phyloP scores from a whole-genome alignment of 2,888 invertebrate species.

The Troilus luridus region DNA sequence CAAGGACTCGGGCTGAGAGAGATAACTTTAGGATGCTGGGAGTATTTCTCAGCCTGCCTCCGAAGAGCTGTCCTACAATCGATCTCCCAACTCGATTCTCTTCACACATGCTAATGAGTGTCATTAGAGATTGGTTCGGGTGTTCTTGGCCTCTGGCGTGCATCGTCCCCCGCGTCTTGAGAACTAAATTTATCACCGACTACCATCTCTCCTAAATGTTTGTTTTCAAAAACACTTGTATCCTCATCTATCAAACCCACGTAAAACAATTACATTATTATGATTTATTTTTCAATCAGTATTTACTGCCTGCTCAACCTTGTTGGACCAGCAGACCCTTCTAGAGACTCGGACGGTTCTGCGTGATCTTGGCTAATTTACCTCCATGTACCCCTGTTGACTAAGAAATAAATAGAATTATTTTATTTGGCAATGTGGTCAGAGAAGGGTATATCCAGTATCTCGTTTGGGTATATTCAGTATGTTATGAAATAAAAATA shows the following conservation, averaged over 20 bases:
- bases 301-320: background rate
- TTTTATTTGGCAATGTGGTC: no score
- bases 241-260: background rate
- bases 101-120: conserved; percentile 47
- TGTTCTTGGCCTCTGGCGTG: background rate
- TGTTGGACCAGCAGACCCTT: no score
- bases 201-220: background rate
- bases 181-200: background rate
- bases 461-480: no score
- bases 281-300: background rate
- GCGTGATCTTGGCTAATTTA: no score
- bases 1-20: background rate
- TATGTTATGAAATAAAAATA: no score
- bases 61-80: background rate
- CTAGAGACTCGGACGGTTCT: no score
- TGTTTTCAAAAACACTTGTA: background rate
- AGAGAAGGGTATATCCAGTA: no score
- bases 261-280: background rate
- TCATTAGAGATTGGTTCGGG: conserved; percentile 34
- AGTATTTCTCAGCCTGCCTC: conserved; percentile 39
- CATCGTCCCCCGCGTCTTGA: background rate
- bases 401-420: no score
- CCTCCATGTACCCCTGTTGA: no score
- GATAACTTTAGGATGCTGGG: background rate
- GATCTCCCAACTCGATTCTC: conserved; percentile 26